Percentiles rank a stretch among this genome's conserved stretches.
Conservation (phyloP, 53 echinoderm and acorn worm genomes). For the Holothuria scabra region DNA sequence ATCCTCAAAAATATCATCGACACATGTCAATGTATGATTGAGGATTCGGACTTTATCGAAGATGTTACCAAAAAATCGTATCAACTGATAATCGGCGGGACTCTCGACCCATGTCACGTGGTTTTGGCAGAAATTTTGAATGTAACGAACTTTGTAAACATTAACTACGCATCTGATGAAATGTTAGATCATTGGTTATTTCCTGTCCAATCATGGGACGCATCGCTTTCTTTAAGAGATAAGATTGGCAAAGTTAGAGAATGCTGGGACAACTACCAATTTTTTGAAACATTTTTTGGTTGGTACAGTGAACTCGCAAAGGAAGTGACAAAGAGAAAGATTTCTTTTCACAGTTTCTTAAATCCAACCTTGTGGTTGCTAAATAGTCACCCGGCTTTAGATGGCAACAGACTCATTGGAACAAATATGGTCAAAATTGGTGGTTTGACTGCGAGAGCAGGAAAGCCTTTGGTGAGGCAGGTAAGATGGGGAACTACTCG, state of each 20-base stretch:
- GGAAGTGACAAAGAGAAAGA: not conserved
- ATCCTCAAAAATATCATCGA: not conserved
- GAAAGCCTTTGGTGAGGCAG: constrained; percentile 24
- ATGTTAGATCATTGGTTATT: constrained; percentile 1
- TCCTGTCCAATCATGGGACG: not conserved
- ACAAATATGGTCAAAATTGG: constrained; percentile 44
- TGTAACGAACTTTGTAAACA: not conserved
- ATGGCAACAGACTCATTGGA: constrained; percentile 13
- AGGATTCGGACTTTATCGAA: not conserved
- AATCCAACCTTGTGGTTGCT: constrained; percentile 45
- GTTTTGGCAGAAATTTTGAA: not conserved
- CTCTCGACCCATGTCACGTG: not conserved
- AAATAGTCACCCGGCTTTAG: constrained; percentile 40
- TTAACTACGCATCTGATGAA: not conserved
- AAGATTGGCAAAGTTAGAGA: not conserved
- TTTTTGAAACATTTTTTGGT: not conserved
- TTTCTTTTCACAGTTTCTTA: not conserved
- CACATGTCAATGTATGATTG: not conserved
- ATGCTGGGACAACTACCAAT: not conserved
- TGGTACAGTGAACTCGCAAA: not conserved
- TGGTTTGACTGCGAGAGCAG: constrained; percentile 35
- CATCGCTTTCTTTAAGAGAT: not conserved
- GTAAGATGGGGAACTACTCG: not conserved
- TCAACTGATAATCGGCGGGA: not conserved
- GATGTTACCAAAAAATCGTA: not conserved